Evolutionary conservation across 2,797 vertebrate species (phyloP).

Genomic region (Cetoscarus ocellatus): DNA sequence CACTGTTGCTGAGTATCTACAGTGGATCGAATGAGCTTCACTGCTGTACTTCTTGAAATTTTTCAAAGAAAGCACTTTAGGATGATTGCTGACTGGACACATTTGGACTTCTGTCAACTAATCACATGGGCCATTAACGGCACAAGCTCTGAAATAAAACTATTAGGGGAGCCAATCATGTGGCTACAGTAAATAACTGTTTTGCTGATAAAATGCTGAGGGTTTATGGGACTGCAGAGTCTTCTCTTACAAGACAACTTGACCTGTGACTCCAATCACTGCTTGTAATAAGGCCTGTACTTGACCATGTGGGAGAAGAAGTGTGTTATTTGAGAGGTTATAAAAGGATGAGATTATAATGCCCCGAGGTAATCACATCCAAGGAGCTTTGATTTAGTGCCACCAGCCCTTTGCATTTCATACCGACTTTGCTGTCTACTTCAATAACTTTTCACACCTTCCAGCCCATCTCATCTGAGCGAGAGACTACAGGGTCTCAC

Average conservation of each 20-base stretch:
- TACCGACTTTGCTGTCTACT: not conserved
- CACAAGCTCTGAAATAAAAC: conserved; percentile 21
- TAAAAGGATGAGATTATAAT: not conserved
- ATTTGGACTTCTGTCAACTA: conserved; percentile 24
- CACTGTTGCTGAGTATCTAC: not conserved
- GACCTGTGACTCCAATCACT: conserved; percentile 2
- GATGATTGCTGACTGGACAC: conserved; percentile 24
- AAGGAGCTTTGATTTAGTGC: conserved; percentile 4
- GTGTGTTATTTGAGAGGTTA: not conserved
- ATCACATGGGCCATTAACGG: conserved; percentile 32
- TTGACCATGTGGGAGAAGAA: not conserved
- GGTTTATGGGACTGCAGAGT: not conserved
- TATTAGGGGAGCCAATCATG: conserved; percentile 20
- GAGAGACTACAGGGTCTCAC: not conserved
- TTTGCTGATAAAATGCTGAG: conserved; percentile 11
- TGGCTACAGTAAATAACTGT: not conserved
- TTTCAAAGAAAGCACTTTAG: conserved; percentile 1
- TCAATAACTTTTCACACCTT: conserved; percentile 1
- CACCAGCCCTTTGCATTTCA: not conserved
- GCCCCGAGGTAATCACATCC: not conserved
- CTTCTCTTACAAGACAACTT: conserved; percentile 7
- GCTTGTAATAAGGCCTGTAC: not conserved
- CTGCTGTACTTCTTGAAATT: conserved; percentile 11
- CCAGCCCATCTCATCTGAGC: not conserved
- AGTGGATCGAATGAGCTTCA: conserved; percentile 1